Evolutionary conservation across 2,113 vertebrate genomes (phyloP), one percentile per base, ranked within the genome.

Genomic region (Synodontis membranacea): DNA sequence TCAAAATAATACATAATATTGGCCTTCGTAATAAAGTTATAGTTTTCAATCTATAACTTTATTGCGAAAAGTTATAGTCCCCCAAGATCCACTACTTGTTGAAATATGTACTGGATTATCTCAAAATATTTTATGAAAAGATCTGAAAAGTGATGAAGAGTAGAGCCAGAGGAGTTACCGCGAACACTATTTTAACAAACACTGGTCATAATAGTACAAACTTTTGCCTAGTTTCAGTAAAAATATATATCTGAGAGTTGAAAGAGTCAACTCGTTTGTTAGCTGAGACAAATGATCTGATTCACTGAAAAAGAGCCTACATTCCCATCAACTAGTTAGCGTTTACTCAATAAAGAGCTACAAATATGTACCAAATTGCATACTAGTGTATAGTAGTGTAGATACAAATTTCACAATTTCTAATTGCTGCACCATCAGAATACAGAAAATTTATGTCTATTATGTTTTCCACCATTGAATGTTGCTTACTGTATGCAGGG

Each of bases 401-500:
- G 39, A 70, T 48, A 50, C 3, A 50, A 50, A 50, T 31, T 50
- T n/a, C 15, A 14, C 5, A 50, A 8, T 14, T 5, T 46, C 42
- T 75, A 11, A 2, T 46, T 46, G 23, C n/a, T 76, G 6, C 42
- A 31, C 28, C 21, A 56, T 23, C 19, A 62, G 9, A 70, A 37
- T 70, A 66, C 31, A 66, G 64, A 39, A 46, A 48, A 75, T 17
- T 48, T 3, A 48, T 52, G 9, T 23, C 34, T 80, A 39, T 37
- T 79, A 14, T 10, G 7, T 52, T 79, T 54, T 52, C 48, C 48
- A 25, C 2, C 4, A 44, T 44, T 2, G 28, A 31, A 12, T 58
- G 39, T 15, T 37, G 58, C 54, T 90, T 44, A 89, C 50, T 31
- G n/a, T 58, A 1, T 86, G 21, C 86, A 97, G 96, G 96, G 96